phyloP scores from a whole-genome alignment of 2,888 invertebrate species.

The Ischnura elegans region DNA sequence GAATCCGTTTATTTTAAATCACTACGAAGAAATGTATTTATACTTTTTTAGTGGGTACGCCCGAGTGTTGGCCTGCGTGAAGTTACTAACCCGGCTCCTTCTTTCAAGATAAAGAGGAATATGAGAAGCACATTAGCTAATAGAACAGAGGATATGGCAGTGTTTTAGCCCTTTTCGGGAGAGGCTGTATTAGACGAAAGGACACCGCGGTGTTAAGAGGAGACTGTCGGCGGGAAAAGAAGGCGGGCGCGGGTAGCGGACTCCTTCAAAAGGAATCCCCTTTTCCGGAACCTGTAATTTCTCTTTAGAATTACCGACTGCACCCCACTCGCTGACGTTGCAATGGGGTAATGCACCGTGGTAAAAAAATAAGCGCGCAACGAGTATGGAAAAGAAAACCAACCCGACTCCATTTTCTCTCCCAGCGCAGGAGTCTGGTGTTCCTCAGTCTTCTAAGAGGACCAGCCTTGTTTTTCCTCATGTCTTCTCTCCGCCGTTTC shows the following conservation, averaged over 20 bases:
- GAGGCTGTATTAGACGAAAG: too few species aligned
- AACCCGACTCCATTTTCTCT: not conserved
- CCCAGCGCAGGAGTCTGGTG: not conserved
- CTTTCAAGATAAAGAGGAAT: too few species aligned
- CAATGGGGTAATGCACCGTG: not conserved
- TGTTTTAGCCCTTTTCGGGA: too few species aligned
- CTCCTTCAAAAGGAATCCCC: conserved; percentile 9
- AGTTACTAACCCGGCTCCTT: too few species aligned
- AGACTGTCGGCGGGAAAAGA: not conserved
- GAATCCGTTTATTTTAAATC: too few species aligned
- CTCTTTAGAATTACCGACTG: conserved; percentile 29
- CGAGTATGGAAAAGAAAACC: not conserved
- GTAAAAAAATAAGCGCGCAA: not conserved
- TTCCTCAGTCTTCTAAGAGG: not conserved
- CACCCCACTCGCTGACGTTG: not conserved
- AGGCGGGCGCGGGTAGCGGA: not conserved
- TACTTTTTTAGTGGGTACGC: too few species aligned
- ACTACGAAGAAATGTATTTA: too few species aligned
- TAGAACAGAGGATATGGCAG: too few species aligned
- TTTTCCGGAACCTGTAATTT: conserved; percentile 8
- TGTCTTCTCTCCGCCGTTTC: not conserved
- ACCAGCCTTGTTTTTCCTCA: not conserved
- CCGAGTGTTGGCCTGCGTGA: too few species aligned
- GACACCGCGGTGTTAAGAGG: not conserved
- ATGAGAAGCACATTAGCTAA: too few species aligned